phyloP scores from a whole-genome alignment of 2,797 vertebrate genomes.

The Sebastes goodei region DNA sequence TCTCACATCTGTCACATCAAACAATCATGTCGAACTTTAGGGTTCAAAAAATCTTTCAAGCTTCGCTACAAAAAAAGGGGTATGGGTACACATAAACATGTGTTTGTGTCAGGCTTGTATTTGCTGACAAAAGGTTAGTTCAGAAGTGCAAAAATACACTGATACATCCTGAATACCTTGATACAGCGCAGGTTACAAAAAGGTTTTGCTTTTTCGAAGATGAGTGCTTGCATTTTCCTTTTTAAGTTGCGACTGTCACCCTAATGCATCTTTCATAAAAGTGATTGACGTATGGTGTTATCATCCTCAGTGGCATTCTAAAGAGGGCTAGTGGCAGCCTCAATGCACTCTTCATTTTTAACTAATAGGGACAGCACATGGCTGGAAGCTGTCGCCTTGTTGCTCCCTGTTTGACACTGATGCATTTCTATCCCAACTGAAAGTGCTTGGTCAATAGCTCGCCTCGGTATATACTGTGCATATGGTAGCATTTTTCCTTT shows the following conservation, averaged over 20 bases:
- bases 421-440: slow-evolving; percentile 62
- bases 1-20: slow-evolving; percentile 82
- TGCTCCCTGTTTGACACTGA: slow-evolving; percentile 75
- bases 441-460: slow-evolving; percentile 48
- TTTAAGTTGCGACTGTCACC: slow-evolving; percentile 65
- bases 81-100: slow-evolving; percentile 42
- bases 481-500: neutral
- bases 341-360: slow-evolving; percentile 77
- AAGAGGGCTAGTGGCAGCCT: slow-evolving; percentile 75
- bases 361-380: slow-evolving; percentile 78
- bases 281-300: slow-evolving; percentile 78
- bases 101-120: slow-evolving; percentile 43
- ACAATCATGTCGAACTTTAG: slow-evolving; percentile 68
- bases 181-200: slow-evolving; percentile 23
- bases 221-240: slow-evolving; percentile 50
- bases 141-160: slow-evolving; percentile 34
- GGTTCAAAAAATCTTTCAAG: slow-evolving; percentile 59
- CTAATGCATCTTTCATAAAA: slow-evolving; percentile 63
- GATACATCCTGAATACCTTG: slow-evolving; percentile 28
- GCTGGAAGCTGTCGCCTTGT: slow-evolving; percentile 76
- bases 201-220: slow-evolving; percentile 38
- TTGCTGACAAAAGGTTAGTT: slow-evolving; percentile 50
- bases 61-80: slow-evolving; percentile 42
- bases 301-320: slow-evolving; percentile 74
- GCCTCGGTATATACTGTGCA: neutral